Conservation (phyloP, 2,888 invertebrate species). For the Synergus umbraculus region DNA sequence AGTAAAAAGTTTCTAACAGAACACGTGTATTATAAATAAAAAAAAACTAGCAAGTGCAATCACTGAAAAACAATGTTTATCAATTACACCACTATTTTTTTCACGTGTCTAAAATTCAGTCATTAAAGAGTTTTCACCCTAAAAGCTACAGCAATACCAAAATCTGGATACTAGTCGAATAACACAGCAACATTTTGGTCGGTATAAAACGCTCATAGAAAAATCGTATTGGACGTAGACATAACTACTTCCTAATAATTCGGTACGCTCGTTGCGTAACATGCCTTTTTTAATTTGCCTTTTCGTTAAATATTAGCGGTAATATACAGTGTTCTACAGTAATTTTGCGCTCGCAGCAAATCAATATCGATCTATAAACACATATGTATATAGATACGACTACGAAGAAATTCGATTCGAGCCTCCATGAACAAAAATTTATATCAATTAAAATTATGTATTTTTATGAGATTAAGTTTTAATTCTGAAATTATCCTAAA, state of each 20-base stretch:
- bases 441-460: neutral
- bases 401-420: slow-evolving; percentile 30
- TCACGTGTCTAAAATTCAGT: slow-evolving; percentile 21
- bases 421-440: neutral
- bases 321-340: slow-evolving; percentile 45
- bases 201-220: slow-evolving; percentile 74
- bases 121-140: slow-evolving; percentile 25
- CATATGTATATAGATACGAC: slow-evolving; percentile 38
- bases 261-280: slow-evolving; percentile 45
- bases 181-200: slow-evolving; percentile 67
- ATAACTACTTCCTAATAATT: slow-evolving; percentile 46
- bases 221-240: slow-evolving; percentile 65
- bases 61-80: slow-evolving; percentile 33
- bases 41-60: neutral
- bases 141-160: slow-evolving; percentile 39
- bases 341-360: slow-evolving; percentile 41
- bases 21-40: neutral
- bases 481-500: neutral
- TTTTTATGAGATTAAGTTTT: slow-evolving; percentile 6
- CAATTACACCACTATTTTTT: slow-evolving; percentile 43
- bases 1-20: neutral
- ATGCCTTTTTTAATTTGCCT: slow-evolving; percentile 31
- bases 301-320: slow-evolving; percentile 45
- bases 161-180: slow-evolving; percentile 41
- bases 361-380: slow-evolving; percentile 43